phyloP scores from a whole-genome alignment of 1,140 invertebrate genomes.

The Cardiocondyla obscurior region DNA sequence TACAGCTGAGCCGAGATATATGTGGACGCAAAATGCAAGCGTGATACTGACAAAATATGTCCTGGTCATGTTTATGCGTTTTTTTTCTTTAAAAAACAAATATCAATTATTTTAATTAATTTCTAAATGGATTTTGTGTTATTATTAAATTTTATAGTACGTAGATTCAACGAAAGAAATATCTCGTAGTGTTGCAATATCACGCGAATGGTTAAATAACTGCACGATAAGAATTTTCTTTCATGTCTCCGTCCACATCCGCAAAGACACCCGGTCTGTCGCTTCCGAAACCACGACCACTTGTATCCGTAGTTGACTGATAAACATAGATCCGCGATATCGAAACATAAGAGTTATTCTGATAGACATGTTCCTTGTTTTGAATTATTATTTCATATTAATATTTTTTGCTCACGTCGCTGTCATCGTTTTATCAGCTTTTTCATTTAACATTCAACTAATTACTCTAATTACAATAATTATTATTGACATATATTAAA shows the following conservation, averaged over 20 bases:
- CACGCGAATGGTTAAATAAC: not conserved
- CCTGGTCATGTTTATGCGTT: not conserved
- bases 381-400: too few relatives aligned
- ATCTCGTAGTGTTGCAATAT: not conserved
- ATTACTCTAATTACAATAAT: too few relatives aligned
- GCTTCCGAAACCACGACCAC: not conserved
- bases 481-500: too few relatives aligned
- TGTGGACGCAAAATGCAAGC: not conserved
- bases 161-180: not conserved
- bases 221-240: constrained; percentile 22
- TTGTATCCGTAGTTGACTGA: constrained; percentile 10
- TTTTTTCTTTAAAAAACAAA: not conserved
- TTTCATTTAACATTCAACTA: too few relatives aligned
- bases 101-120: not conserved
- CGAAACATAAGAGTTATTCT: not conserved
- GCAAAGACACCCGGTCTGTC: not conserved
- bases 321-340: not conserved
- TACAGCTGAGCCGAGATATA: not conserved
- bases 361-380: not conserved
- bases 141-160: not conserved
- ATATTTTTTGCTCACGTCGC: too few relatives aligned
- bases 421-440: too few relatives aligned
- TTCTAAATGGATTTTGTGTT: not conserved
- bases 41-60: not conserved
- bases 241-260: constrained; percentile 3